Evolutionary conservation across 2,113 vertebrate genomes (phyloP).

Genomic region (Cygnus atratus): DNA sequence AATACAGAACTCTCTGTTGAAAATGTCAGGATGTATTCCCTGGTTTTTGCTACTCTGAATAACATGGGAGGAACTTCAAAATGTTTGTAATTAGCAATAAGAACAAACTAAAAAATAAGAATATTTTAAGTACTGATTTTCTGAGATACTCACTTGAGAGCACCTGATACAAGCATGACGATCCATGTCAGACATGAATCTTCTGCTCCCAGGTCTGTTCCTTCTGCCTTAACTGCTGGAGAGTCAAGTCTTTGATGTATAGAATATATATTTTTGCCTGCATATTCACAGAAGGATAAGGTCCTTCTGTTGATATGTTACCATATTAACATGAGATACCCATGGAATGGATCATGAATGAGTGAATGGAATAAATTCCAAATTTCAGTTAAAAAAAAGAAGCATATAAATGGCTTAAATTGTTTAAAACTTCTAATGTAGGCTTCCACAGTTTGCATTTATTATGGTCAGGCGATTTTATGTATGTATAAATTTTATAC

Average conservation of each 20-base stretch:
- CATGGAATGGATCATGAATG: not conserved
- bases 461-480: not conserved
- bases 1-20: not conserved
- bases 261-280: not conserved
- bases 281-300: not conserved
- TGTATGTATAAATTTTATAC: not conserved
- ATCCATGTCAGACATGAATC: not conserved
- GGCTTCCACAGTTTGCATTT: not conserved
- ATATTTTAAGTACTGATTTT: not conserved
- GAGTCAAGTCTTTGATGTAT: not conserved
- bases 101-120: not conserved
- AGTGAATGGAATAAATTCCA: not conserved
- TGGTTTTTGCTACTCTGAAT: not conserved
- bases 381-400: slow-evolving; percentile 3
- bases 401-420: not conserved
- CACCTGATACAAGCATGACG: not conserved
- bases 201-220: not conserved
- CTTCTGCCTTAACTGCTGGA: not conserved
- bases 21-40: not conserved
- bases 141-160: not conserved
- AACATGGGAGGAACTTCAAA: not conserved
- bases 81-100: not conserved
- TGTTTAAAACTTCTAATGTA: not conserved
- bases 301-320: not conserved
- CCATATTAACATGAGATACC: not conserved